Base-by-base conservation (phyloP, 1,140 invertebrate species). In the Seison nebaliae region DNA sequence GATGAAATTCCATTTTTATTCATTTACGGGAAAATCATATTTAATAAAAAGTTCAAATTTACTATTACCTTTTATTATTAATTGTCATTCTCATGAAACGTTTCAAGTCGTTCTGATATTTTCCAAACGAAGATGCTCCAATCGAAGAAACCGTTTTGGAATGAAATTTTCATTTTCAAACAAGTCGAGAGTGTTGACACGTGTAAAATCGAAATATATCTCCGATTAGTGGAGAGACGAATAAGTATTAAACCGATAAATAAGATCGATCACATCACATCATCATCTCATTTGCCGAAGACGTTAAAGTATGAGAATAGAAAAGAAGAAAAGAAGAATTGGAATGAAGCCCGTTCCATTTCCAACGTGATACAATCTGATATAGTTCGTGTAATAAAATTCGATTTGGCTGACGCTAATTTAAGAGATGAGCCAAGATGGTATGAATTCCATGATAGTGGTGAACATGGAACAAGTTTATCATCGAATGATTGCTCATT, bases 361-460 rank as follows among this genome's bases (percentile, higher is more conserved):
- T 14, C 11, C 15, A 18, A 21, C 8, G 5, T 17, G 24, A 12
- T 42, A 17, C n/a, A 7, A 23, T 36, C n/a, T n/a, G n/a, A n/a
- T n/a, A n/a, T n/a, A n/a, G n/a, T n/a, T n/a, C n/a, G n/a, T n/a
- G n/a, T n/a, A n/a, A n/a, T n/a, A n/a, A n/a, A n/a, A 16, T 24
- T n/a, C n/a, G n/a, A n/a, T n/a, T 63, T 83, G 16, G 74, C 73
- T 49, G 77, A 80, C 55, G 74, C 73, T 4, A 73, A 78, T 46
- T 65, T 79, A 29, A 72, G 77, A 47, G 74, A 78, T 48, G 68
- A 73, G 39, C 72, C 76, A 4, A 71, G 74, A 16, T 81, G 76
- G 74, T 81, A 76, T 55, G 67, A 74, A 12, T 57, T 83, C 29
- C 43, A 50, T 26, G 48, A 52, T 37, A n/a, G n/a, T n/a, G n/a